Base-by-base conservation (phyloP, 2,113 vertebrate genomes). In the Nestor notabilis region DNA sequence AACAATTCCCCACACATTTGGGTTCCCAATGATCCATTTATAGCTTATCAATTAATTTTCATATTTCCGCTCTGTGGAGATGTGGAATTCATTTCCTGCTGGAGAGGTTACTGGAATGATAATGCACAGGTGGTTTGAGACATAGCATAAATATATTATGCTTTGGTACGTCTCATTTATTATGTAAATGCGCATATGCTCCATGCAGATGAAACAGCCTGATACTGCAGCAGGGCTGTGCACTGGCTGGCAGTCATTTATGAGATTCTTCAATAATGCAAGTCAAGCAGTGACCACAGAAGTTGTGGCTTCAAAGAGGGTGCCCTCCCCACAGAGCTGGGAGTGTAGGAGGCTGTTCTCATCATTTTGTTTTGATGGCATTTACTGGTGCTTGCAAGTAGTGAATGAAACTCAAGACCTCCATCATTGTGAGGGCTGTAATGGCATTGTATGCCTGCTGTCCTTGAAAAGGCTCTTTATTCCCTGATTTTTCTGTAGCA, bases 61-160 rank as follows among this genome's bases (percentile, higher is more conserved):
- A 13, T 50, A 71, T 90, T 97, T 95, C 71, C 9, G 2, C 87
- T 93, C 76, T n/a, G 70, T 92, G 81, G 85, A 90, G 87, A 85
- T 93, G 72, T 69, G 75, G 83, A 93, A 96, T 88, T 97, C 61
- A 89, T 97, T 97, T 97, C 89, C 91, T 96, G 81, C 71, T 81
- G 83, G 75, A 84, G 82, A 87, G 61, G 87, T 92, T 95, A 58
- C 90, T 86, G 55, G 95, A 97, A 97, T 96, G 90, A 93, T 94
- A 97, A 97, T 96, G 94, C 0, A 3, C 96, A 95, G 93, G 93
- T 97, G 93, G 90, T 87, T 93, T 89, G 90, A 96, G 86, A 85
- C 76, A 50, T 50, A 93, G 82, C 89, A 97, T 97, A 97, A 97
- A 98, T 97, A 96, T 96, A 95, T 97, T 84, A 94, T 95, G 88